Base-by-base conservation (phyloP, 2,113 vertebrate species). In the Brachirus orientalis region DNA sequence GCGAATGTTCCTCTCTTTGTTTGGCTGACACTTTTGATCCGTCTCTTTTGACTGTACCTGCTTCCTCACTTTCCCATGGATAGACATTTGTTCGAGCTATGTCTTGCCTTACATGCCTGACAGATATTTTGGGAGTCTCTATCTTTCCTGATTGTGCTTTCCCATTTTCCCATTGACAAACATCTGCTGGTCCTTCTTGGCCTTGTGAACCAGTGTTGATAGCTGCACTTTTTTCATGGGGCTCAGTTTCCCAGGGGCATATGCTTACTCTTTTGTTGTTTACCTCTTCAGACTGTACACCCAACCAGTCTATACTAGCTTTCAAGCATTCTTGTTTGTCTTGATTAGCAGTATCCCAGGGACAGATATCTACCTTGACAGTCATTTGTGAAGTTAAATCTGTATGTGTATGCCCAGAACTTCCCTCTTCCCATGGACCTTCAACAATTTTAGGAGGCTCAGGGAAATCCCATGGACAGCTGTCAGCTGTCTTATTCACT, bases 151-250 rank as follows among this genome's bases (percentile, higher is more conserved):
- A 45, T 20, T 47, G 22, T 47, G 17, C 56, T 11, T 54, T 65
- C 7, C 19, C 79, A n/a, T 51, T 79, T 51, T 92, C 91, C 86
- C 84, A 91, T 6, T 90, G 86, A 69, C 89, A 91, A 36, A 91
- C 58, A 55, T 74, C 18, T 0, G 55, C 52, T 8, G 48, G 43
- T 37, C 9, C 77, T 62, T 74, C 54, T 10, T 3, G 46, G 41
- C 47, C 57, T 13, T 47, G 77, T 51, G 69, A 57, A 6, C 20
- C 7, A 1, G 20, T 63, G 10, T 56, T 57, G 17, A 53, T 62
- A 2, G 14, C 35, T 38, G 45, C 35, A 8, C 10, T 18, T 53
- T 70, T 68, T 72, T 72, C 52, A 20, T 51, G 36, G 9, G 41
- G 17, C 45, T 79, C 77, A 4, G 18, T 77, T 61, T 90, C 80